Base-by-base conservation (phyloP, 1,140 invertebrate genomes). In the Drosophila varians region DNA sequence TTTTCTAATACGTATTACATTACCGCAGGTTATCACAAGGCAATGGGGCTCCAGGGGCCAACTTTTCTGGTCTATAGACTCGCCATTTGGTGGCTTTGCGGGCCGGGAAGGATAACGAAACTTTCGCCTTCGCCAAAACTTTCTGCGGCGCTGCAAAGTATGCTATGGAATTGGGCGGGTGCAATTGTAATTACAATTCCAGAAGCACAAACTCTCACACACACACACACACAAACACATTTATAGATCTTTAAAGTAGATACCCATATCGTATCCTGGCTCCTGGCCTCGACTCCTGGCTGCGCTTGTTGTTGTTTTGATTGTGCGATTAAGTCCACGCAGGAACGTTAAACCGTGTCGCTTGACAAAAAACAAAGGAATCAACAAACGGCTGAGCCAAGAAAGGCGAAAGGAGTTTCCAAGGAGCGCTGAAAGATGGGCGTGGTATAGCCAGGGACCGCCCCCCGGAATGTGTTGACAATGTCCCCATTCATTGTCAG, bases 351-450 rank as follows among this genome's bases (percentile, higher is more conserved):
- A 68, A 68, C 61, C 47, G 64, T 66, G 36, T 62, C 70, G 69
- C 56, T 73, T 31, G 69, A 45, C 54, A 74, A 49, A 40, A 56
- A 8, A 7, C 31, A 25, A 47, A 56, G 51, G 38, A 78, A 83
- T 84, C 79, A 84, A 84, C 78, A 82, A 31, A 52, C 28, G 47
- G 28, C 34, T 47, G 51, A 38, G 36, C 36, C 4, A 4, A 12
- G 4, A 38, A 7, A 14, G 36, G 25, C n/a, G 43, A 38, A 38
- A 38, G 36, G 36, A 82, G 82, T 87, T 87, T 87, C 82, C 82
- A 87, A 88, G 82, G 28, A 31, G 77, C 77, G 42, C 12, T 16
- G 36, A 1, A 82, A 82, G 61, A 57, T 49, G 19, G 14, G 12
- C 23, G 11, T 18, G 28, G 5, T 28, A 5, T 14, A 3, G n/a